Conservation (phyloP, 2,888 invertebrate species). For the Alentia gelatinosa region DNA sequence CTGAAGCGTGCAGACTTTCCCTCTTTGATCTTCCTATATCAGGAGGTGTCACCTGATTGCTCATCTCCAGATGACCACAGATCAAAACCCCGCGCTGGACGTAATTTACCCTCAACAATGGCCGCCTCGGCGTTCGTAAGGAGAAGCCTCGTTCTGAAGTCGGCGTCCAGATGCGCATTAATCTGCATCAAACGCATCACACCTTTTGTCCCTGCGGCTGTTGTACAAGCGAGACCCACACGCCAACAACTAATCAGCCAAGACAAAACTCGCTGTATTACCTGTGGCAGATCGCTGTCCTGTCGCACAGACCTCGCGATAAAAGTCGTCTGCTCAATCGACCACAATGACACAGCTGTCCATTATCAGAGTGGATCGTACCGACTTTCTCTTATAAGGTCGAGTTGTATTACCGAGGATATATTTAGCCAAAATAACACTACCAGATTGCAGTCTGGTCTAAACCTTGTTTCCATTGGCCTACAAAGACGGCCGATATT, state of each 20-base stretch:
- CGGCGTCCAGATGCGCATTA: slow-evolving; percentile 1
- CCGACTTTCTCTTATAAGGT: no score
- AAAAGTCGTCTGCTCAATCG: slow-evolving; percentile 5
- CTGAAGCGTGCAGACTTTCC: not conserved
- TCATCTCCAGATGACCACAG: slow-evolving; percentile 30
- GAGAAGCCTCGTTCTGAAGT: not conserved
- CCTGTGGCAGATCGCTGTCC: slow-evolving; percentile 9
- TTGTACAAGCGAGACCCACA: not conserved
- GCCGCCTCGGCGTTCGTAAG: not conserved
- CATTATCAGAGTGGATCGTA: no score
- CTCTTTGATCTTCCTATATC: slow-evolving; percentile 21
- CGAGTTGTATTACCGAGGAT: no score
- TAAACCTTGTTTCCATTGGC: no score
- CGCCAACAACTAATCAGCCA: slow-evolving; percentile 28
- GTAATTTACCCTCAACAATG: slow-evolving; percentile 35
- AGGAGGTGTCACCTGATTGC: slow-evolving; percentile 30
- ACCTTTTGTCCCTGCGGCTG: not conserved
- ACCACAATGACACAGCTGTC: slow-evolving; percentile 24
- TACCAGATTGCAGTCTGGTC: no score
- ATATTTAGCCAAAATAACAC: no score
- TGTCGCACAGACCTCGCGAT: not conserved
- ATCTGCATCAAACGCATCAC: slow-evolving; percentile 36
- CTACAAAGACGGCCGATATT: no score
- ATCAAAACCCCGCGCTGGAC: slow-evolving; percentile 25
- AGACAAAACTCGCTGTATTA: not conserved